Base-by-base conservation (phyloP, 2,113 vertebrate species). In the Brachypteracias leptosomus region DNA sequence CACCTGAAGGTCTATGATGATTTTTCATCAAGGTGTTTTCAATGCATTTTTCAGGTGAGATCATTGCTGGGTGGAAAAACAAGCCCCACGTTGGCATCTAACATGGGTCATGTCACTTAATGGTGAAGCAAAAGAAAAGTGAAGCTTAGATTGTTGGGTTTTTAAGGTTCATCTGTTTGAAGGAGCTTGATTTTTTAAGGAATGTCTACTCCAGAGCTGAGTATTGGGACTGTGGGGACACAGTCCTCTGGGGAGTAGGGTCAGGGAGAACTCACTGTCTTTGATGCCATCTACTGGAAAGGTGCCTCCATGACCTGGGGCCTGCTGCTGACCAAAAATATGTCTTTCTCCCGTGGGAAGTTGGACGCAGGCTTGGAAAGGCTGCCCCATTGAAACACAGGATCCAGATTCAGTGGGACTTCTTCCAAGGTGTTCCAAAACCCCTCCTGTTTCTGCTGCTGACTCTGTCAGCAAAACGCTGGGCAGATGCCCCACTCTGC, bases 231-330 rank as follows among this genome's bases (percentile, higher is more conserved):
- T 81, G 49, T 4, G 25, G 42, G 44, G 51, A 90, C 35, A 35
- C 19, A 70, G 31, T 57, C 13, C 44, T 88, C 13, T 16, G 16
- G 70, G 79, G 62, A 82, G 62, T 71, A 0, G 0, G 10, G 57
- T 44, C 8, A 3, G 11, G 68, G 89, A 55, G 89, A 91, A 96
- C 2, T 57, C 3, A 7, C 80, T 96, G 96, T 91, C 81, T 95
- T 92, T 91, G 92, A 94, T 97, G 97, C 97, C 97, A 97, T 89
- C 97, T 97, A 74, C 96, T 91, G 97, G 96, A 78, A 90, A 35
- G 88, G 79, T 65, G 80, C 36, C 78, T 77, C 54, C 80, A 83
- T 3, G 28, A 40, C 74, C 67, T 38, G 40, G 74, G 80, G 77
- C 38, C 35, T 83, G 65, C 47, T 71, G 54, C 46, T 19, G 20